Base-by-base conservation (phyloP, 1,140 invertebrate genomes). In the Andricus grossulariae region DNA sequence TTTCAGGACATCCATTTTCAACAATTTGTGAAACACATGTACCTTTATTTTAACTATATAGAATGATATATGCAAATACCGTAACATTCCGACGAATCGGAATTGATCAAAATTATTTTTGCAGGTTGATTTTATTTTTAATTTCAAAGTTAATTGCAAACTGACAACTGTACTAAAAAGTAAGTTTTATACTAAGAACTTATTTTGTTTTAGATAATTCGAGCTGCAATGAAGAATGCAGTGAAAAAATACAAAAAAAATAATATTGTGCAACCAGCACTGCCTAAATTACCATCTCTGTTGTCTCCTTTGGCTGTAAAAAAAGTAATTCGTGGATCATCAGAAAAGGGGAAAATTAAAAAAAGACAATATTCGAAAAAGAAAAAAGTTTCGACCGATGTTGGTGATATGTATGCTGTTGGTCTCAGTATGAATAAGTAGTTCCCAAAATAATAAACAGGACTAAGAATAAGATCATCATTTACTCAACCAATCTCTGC, bases 321-420 rank as follows among this genome's bases (percentile, higher is more conserved):
- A 18, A 50, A 55, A 54, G 51, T 18, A 12, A 51, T 54, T 39
- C 32, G 39, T n/a, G 51, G 16, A 52, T 39, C 50, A 51, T 73
- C 54, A 19, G 72, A 73, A 32, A 55, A 73, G 19, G 72, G 72
- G 19, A 73, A 54, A 73, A 39, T 52, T n/a, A n/a, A 73, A 16
- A 88, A 80, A 52, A 72, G 78, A n/a, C 74, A 51, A 51, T 72
- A 76, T 32, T 74, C 78, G 6, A 88, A 80, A 25, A 88, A 82
- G 55, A 84, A 71, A 32, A 85, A 87, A 75, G 72, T 87, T 71
- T 15, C 82, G 5, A 18, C 77, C 11, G 80, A 89, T 18, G 82
- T 88, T 11, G 81, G 79, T 0, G 85, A 89, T n/a, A 89, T 90
- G 81, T 90, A 88, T 50, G 88, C 89, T 16, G 72, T 89, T 51